Percentiles rank a stretch among this genome's conserved stretches.
Conservation (phyloP, 2,797 vertebrate species). For the Sebastes diploproa region DNA sequence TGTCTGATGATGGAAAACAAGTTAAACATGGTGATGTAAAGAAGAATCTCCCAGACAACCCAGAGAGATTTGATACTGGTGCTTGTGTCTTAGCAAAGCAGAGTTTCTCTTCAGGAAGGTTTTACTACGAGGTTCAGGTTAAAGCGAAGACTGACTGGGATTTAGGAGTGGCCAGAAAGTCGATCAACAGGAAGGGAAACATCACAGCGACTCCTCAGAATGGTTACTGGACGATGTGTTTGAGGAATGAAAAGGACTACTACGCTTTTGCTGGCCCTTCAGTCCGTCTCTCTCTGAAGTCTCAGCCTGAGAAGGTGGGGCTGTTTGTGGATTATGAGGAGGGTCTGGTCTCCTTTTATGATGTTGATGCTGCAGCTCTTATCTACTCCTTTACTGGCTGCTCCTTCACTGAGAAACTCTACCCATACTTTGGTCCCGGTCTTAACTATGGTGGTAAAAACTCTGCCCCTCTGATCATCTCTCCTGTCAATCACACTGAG, state of each 20-base stretch:
- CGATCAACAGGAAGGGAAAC: fast-evolving
- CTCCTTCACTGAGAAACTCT: background rate
- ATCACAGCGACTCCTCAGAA: background rate
- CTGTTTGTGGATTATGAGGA: background rate
- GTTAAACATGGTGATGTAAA: background rate
- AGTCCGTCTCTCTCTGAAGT: background rate
- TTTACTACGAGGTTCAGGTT: no score
- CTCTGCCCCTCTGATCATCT: background rate
- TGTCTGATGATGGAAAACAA: background rate
- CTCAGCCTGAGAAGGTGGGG: background rate
- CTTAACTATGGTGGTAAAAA: background rate
- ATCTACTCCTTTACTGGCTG: background rate
- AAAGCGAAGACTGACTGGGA: background rate
- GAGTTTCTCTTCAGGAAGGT: no score
- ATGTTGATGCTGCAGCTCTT: background rate
- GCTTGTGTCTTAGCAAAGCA: no score
- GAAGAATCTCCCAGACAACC: no score
- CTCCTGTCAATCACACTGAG: no score
- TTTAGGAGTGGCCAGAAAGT: background rate
- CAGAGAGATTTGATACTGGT: fast-evolving
- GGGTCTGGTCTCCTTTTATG: background rate
- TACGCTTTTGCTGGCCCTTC: fast-evolving
- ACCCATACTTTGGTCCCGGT: background rate
- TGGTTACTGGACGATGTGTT: fast-evolving
- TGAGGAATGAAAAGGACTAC: background rate